Evolutionary conservation across 2,113 vertebrate genomes (phyloP).

Genomic region (Myrmecobius fasciatus): DNA sequence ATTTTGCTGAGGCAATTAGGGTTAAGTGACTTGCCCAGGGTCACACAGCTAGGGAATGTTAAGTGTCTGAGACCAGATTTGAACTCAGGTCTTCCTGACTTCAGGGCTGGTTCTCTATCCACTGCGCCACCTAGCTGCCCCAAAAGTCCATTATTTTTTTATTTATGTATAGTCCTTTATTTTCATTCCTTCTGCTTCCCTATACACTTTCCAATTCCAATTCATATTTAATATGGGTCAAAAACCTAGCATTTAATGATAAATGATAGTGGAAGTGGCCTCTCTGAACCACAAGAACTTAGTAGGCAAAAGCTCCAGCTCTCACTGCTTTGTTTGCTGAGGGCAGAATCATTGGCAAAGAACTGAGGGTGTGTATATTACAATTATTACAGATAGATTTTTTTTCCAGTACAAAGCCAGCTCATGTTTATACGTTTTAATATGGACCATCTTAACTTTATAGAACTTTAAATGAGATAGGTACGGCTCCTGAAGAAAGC

Average conservation of each 20-base stretch:
- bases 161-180: not conserved
- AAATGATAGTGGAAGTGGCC: constrained; percentile 52
- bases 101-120: no score
- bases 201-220: constrained; percentile 15
- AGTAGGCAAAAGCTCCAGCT: constrained; percentile 40
- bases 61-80: no score
- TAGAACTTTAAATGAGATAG: constrained; percentile 81
- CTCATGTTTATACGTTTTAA: constrained; percentile 60
- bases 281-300: constrained; percentile 58
- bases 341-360: constrained; percentile 39
- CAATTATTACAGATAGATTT: constrained; percentile 59
- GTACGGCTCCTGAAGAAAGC: constrained; percentile 76
- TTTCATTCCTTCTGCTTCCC: not conserved
- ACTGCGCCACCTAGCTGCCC: no score
- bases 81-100: no score
- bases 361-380: not conserved
- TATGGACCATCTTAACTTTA: constrained; percentile 72
- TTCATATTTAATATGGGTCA: constrained; percentile 49
- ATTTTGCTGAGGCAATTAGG: no score
- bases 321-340: constrained; percentile 49
- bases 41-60: no score
- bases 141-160: constrained; percentile 33
- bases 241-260: constrained; percentile 62
- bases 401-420: constrained; percentile 58
- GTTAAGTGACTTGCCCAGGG: no score